phyloP scores from a whole-genome alignment of 2,113 vertebrate genomes.

The Oreotragus oreotragus region DNA sequence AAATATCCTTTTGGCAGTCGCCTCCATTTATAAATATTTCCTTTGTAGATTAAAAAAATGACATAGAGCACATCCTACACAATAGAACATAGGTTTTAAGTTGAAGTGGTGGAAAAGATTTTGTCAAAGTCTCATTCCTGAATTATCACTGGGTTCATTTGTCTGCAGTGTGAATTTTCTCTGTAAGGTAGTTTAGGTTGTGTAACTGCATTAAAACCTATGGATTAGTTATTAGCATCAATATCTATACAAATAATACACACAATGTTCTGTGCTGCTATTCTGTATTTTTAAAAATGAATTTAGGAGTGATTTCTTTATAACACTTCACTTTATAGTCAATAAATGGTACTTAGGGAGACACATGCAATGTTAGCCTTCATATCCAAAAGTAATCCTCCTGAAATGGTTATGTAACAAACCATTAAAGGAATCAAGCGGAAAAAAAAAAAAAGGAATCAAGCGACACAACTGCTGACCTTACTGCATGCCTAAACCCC shows the following conservation, averaged over 20 bases:
- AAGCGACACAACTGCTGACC: not conserved
- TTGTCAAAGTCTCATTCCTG: not conserved
- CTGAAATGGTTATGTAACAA: not conserved
- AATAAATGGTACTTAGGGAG: not conserved
- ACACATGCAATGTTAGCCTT: not conserved
- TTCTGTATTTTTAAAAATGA: not conserved
- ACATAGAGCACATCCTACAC: not conserved
- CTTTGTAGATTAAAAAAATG: not conserved
- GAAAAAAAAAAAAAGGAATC: no score
- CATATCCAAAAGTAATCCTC: not conserved
- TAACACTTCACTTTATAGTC: not conserved
- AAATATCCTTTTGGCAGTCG: not conserved
- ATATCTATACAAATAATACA: not conserved
- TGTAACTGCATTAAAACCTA: not conserved
- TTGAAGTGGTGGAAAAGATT: not conserved
- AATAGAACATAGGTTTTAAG: not conserved
- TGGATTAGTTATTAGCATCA: not conserved
- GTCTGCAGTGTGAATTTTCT: not conserved
- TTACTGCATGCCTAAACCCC: not conserved
- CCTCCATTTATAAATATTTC: not conserved
- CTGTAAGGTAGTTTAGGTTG: not conserved
- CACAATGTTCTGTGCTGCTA: not conserved
- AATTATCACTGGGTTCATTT: not conserved
- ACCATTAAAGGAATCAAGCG: not conserved
- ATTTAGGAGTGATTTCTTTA: constrained; percentile 4